Conservation (phyloP, 2,113 vertebrate species). For the Sciurus niger region DNA sequence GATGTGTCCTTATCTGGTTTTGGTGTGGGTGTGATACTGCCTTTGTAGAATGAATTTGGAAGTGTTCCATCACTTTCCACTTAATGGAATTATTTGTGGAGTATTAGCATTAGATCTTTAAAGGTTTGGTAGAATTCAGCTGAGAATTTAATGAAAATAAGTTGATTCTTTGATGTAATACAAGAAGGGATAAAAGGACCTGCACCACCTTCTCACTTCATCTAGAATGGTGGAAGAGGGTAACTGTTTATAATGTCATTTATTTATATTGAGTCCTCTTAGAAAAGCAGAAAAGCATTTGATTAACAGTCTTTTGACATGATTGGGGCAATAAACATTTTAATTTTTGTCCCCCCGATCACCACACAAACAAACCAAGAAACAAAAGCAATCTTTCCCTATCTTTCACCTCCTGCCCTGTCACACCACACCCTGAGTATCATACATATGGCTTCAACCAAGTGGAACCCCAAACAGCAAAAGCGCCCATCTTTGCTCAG, state of each 20-base stretch:
- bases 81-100: too few species aligned
- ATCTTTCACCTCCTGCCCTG: neutral
- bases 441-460: neutral
- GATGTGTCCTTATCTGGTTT: too few species aligned
- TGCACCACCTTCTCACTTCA: too few species aligned
- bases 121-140: too few species aligned
- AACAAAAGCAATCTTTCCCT: slow-evolving; percentile 42
- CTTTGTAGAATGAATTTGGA: too few species aligned
- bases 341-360: neutral
- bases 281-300: slow-evolving; percentile 58
- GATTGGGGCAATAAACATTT: slow-evolving; percentile 49
- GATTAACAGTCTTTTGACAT: slow-evolving; percentile 52
- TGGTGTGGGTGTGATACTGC: too few species aligned
- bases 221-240: neutral
- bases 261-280: slow-evolving; percentile 42
- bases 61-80: too few species aligned
- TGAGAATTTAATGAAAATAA: slow-evolving; percentile 69
- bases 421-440: slow-evolving; percentile 8
- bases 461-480: neutral
- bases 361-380: neutral
- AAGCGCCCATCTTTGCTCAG: slow-evolving; percentile 12
- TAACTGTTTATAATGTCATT: slow-evolving; percentile 43
- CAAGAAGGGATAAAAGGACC: slow-evolving; percentile 44
- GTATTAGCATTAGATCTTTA: too few species aligned
- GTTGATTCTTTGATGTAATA: slow-evolving; percentile 88